These are phyloP conservation scores for silkworm (Bombyx mori) DNA, from an alignment of 1,140 invertebrate genomes.

Conservation along the genomic window ASM3026992v2 NC_085113.1:5535001-5535500, in stretches of 20 bases:
- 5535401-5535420: slow-evolving; percentile 60
- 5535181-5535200: slow-evolving; percentile 57
- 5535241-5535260: slow-evolving; percentile 34
- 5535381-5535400: slow-evolving; percentile 63
- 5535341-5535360: slow-evolving; percentile 64
- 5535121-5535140: slow-evolving; percentile 54
- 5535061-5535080: slow-evolving; percentile 58
- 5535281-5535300: slow-evolving; percentile 50
- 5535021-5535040: slow-evolving; percentile 27
- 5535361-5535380: slow-evolving; percentile 61
- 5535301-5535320: slow-evolving; percentile 66
- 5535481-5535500: slow-evolving; percentile 41
- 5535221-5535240: slow-evolving; percentile 35
- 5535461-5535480: slow-evolving; percentile 29
- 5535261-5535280: slow-evolving; percentile 46
- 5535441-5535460: slow-evolving; percentile 39
- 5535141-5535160: slow-evolving; percentile 57
- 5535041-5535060: slow-evolving; percentile 28
- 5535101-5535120: slow-evolving; percentile 53
- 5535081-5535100: slow-evolving; percentile 41
- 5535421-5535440: slow-evolving; percentile 58
- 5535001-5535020: slow-evolving; percentile 26
- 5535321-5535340: slow-evolving; percentile 63
- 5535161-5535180: slow-evolving; percentile 53
- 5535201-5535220: slow-evolving; percentile 53